These are phyloP conservation scores for Hemicordylus capensis DNA, from an alignment of 2,113 vertebrate genomes.

Conservation along the genomic window DNA sequence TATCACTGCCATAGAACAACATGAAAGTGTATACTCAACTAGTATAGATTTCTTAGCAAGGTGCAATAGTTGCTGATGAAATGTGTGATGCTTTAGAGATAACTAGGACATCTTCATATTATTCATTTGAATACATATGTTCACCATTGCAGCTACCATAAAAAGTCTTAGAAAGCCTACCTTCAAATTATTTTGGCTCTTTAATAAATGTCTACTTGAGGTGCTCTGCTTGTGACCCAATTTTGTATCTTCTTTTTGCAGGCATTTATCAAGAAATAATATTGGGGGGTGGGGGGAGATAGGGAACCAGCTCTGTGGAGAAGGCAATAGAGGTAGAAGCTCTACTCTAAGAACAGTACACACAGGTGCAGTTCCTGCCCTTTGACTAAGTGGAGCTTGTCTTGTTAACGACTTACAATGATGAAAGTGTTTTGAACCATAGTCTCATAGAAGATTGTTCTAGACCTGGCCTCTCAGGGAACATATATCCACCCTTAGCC, in stretches of 20 bases:
- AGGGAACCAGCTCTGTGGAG: constrained; percentile 5
- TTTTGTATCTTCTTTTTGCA: constrained; percentile 47
- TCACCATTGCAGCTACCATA: neutral
- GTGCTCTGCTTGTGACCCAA: constrained; percentile 26
- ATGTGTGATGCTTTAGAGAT: constrained; percentile 29
- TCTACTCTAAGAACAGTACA: constrained; percentile 62
- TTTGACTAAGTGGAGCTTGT: constrained; percentile 88
- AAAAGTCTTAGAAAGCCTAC: constrained; percentile 52
- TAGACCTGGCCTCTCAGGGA: constrained; percentile 89
- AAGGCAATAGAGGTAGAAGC: constrained; percentile 54
- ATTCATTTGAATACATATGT: constrained; percentile 38
- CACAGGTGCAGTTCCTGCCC: constrained; percentile 82
- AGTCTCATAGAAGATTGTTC: constrained; percentile 88
- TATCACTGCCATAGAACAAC: neutral
- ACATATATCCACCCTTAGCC: constrained; percentile 91
- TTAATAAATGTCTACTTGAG: constrained; percentile 57
- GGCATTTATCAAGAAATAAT: constrained; percentile 44
- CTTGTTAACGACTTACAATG: constrained; percentile 89
- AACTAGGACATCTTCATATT: constrained; percentile 46
- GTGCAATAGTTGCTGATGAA: neutral
- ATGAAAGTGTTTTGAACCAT: constrained; percentile 89
- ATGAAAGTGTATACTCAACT: neutral
- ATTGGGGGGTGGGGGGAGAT: too few species aligned
- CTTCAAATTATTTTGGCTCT: constrained; percentile 54
- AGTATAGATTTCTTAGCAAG: neutral